These are phyloP conservation scores for Rhagoletis zephyria DNA, from an alignment of 1,140 invertebrate species.

Conservation along the genomic window DNA sequence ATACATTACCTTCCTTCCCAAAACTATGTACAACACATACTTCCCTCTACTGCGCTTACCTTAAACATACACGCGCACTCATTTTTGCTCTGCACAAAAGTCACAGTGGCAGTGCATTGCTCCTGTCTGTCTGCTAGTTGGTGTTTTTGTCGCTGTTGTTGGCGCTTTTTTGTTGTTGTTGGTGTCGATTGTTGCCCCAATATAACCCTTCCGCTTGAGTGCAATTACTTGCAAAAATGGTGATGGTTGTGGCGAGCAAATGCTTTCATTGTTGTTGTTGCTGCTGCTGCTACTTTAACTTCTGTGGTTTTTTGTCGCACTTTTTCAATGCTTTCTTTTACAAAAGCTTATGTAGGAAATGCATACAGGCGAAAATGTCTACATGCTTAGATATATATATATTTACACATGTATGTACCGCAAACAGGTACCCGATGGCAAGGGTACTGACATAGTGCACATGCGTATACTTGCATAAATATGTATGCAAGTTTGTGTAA, in stretches of 20 bases:
- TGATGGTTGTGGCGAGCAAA: conserved; percentile 55
- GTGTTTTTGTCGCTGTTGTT: conserved; percentile 57
- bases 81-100: background rate
- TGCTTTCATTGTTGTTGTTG: conserved; percentile 12
- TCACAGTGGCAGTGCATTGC: conserved; percentile 46
- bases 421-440: conserved; percentile 28
- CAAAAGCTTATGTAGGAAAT: conserved; percentile 48
- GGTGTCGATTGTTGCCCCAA: conserved; percentile 55
- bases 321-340: conserved; percentile 50
- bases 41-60: background rate
- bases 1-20: background rate
- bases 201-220: conserved; percentile 51
- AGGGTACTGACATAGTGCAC: conserved; percentile 17
- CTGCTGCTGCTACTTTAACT: background rate
- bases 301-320: conserved; percentile 37
- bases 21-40: background rate
- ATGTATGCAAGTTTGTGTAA: background rate
- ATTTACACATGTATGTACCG: background rate
- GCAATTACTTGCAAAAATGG: conserved; percentile 54
- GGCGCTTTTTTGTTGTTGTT: conserved; percentile 55
- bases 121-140: conserved; percentile 57
- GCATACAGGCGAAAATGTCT: conserved; percentile 9
- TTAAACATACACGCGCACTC: background rate
- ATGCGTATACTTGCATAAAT: background rate
- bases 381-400: background rate